Evolutionary conservation across 2,888 invertebrate species (phyloP).

Genomic region (Drosophila prostipennis): DNA sequence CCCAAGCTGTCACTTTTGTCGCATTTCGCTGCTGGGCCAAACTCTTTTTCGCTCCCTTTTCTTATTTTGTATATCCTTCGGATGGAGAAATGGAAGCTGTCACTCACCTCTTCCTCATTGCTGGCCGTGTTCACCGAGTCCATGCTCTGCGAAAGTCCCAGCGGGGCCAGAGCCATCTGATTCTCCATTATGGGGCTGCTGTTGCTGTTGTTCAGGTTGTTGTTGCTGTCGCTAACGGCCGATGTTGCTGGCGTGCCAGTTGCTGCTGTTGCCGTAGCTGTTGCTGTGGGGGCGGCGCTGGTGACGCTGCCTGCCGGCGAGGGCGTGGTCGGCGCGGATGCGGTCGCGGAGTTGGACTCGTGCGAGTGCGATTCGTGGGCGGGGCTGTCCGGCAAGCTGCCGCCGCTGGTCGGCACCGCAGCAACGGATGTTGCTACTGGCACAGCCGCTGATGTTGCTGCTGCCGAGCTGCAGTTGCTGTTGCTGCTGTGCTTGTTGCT

Average conservation of each 20-base stretch:
- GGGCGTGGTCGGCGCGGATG: slow-evolving; percentile 75
- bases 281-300: slow-evolving; percentile 43
- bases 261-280: slow-evolving; percentile 62
- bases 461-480: slow-evolving; percentile 51
- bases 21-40: slow-evolving; percentile 26
- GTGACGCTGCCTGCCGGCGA: slow-evolving; percentile 72
- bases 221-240: slow-evolving; percentile 75
- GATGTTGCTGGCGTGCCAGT: slow-evolving; percentile 40
- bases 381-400: slow-evolving; percentile 67
- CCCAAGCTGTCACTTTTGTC: slow-evolving; percentile 47
- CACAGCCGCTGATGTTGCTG: slow-evolving; percentile 55
- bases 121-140: slow-evolving; percentile 98
- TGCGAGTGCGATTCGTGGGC: slow-evolving; percentile 76
- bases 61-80: not conserved
- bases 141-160: slow-evolving; percentile 97
- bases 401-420: slow-evolving; percentile 27
- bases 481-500: slow-evolving; percentile 67
- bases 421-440: slow-evolving; percentile 44
- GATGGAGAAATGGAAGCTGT: slow-evolving; percentile 14
- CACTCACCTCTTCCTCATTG: slow-evolving; percentile 97
- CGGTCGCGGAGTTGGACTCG: slow-evolving; percentile 70
- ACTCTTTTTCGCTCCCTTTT: slow-evolving; percentile 7
- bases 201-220: slow-evolving; percentile 69
- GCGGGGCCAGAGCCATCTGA: slow-evolving; percentile 87
- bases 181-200: slow-evolving; percentile 83